Evolutionary conservation across 2,797 vertebrate genomes (phyloP), one percentile per base, ranked within the genome.

Genomic region (Scyliorhinus canicula): DNA sequence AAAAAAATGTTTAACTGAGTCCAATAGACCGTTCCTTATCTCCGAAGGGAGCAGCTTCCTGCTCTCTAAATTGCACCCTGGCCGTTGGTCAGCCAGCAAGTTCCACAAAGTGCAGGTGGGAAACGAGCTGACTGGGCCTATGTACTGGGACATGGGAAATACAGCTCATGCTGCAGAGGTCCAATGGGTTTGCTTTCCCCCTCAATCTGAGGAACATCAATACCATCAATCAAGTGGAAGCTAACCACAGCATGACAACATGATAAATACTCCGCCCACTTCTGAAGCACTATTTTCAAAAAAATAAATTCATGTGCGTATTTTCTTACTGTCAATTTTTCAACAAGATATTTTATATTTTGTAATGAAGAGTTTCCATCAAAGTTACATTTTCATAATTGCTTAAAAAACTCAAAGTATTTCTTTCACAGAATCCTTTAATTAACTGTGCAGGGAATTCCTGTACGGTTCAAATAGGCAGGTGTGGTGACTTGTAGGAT

Each of bases 391-490:
- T 95, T 85, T 95, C 57, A 65, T 69, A 79, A 74, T 40, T 93
- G 84, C 95, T 95, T 69, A 55, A 95, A 95, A 71, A 90, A 85
- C 44, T 84, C 84, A 65, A 95, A 69, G 60, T 91, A 57, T 95
- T 35, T 69, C 79, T 95, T 86, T 88, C 90, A 79, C 84, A 60
- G 44, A 50, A 95, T 85, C 86, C 44, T n/a, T 95, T 96, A 96
- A 96, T 96, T 96, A 96, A 95, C 95, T 96, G 95, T 96, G 95
- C 60, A 96, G 95, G 95, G 96, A 96, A 96, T 96, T 96, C 95
- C 96, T 95, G 96, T 95, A 95, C 95, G 96, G 95, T 95, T 97
- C 95, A 96, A 95, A 57, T 52, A 95, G 95, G 96, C 95, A 95
- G 96, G 93, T 96, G 95, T 95, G 96, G 93, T 95, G 95, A 95